A percentile compares a stretch with the other conserved stretches of the same genome.
phyloP scores from a whole-genome alignment of 92 coral and sea anemone species.

The Epizoanthus fatuus region DNA sequence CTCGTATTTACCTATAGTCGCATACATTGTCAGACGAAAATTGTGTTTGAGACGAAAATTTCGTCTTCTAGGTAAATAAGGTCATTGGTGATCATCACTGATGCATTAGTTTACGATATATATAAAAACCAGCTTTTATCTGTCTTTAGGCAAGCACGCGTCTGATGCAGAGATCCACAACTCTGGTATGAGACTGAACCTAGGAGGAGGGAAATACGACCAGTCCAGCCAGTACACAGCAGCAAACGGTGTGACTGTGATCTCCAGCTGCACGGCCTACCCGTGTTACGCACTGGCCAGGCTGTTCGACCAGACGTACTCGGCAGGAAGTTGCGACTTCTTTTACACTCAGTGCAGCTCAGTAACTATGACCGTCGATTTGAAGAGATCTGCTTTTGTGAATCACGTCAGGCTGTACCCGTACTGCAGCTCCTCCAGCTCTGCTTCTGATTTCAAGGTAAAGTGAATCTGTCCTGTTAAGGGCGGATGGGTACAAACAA shows the following conservation, averaged over 20 bases:
- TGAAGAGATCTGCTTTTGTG: slow-evolving; percentile 53
- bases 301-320: slow-evolving; percentile 72
- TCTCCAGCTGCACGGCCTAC: slow-evolving; percentile 57
- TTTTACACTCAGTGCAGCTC: slow-evolving; percentile 54
- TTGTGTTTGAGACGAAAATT: no score
- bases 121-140: not conserved
- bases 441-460: slow-evolving; percentile 73
- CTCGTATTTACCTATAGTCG: no score
- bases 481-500: no score
- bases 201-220: slow-evolving; percentile 66
- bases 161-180: slow-evolving; percentile 65
- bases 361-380: slow-evolving; percentile 55
- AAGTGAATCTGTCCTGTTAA: not conserved
- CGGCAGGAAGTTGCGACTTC: slow-evolving; percentile 48
- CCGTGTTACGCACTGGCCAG: slow-evolving; percentile 62
- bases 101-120: no score
- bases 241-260: slow-evolving; percentile 53
- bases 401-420: slow-evolving; percentile 76
- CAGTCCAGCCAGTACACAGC: slow-evolving; percentile 54
- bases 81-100: no score
- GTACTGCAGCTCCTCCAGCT: slow-evolving; percentile 51
- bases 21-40: no score
- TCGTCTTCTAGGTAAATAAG: no score
- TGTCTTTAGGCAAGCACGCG: slow-evolving; percentile 27
- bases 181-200: slow-evolving; percentile 48